Conservation (phyloP, 2,113 vertebrate genomes). For the Plecturocebus donacophilus region DNA sequence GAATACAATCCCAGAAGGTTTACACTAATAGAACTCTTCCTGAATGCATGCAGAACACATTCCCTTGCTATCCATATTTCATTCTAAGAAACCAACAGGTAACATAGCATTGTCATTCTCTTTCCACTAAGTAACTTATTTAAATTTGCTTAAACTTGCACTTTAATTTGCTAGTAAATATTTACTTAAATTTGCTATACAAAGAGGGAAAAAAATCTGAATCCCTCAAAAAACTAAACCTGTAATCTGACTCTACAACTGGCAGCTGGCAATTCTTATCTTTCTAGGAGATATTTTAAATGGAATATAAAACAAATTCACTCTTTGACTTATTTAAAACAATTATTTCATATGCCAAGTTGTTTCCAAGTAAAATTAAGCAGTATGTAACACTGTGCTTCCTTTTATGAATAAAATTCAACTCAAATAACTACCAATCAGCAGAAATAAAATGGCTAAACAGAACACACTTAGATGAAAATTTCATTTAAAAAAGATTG, state of each 20-base stretch:
- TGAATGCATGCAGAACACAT: neutral
- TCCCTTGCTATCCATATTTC: neutral
- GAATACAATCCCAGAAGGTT: neutral
- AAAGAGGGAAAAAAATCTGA: neutral
- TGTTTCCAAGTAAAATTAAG: slow-evolving; percentile 41
- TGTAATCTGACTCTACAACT: neutral
- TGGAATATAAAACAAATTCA: slow-evolving; percentile 33
- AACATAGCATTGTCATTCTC: neutral
- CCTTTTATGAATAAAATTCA: slow-evolving; percentile 23
- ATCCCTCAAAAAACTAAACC: neutral
- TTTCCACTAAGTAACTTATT: slow-evolving; percentile 4
- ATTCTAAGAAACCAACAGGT: slow-evolving; percentile 20
- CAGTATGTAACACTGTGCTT: neutral
- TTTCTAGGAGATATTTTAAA: neutral
- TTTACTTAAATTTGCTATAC: neutral
- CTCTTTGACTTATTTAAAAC: neutral
- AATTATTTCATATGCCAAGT: neutral
- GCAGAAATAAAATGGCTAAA: slow-evolving; percentile 22
- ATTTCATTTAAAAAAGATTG: neutral
- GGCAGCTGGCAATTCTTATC: neutral
- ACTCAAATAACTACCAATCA: slow-evolving; percentile 18
- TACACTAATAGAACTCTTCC: neutral
- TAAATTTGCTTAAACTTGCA: neutral
- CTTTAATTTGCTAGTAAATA: neutral
- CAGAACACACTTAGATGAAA: neutral